Evolutionary conservation across 2,797 vertebrate genomes (phyloP).

Genomic region (Paedocypris micromegethes): DNA sequence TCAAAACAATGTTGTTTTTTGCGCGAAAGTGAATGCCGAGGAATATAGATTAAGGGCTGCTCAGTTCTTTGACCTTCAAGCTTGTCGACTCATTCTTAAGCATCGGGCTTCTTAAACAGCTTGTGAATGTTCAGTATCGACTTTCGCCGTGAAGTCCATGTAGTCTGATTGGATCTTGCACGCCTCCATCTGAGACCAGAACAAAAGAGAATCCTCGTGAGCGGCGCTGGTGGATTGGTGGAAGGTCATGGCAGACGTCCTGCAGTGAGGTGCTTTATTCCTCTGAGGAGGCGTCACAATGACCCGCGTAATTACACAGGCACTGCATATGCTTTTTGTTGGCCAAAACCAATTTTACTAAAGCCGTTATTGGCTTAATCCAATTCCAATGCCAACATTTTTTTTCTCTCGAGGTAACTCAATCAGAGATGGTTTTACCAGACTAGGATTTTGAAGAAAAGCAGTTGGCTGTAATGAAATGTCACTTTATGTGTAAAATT

Average conservation of each 20-base stretch:
- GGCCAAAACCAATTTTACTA: too few species aligned
- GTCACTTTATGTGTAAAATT: too few species aligned
- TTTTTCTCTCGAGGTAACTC: too few species aligned
- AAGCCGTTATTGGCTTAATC: too few species aligned
- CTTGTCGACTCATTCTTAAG: conserved; percentile 35
- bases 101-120: conserved; percentile 40
- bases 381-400: too few species aligned
- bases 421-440: too few species aligned
- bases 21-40: conserved; percentile 16
- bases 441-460: too few species aligned
- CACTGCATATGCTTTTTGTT: too few species aligned
- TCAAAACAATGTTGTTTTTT: conserved; percentile 25
- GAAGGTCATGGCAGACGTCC: conserved; percentile 34
- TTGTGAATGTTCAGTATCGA: conserved; percentile 40
- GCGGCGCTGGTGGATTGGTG: conserved; percentile 28
- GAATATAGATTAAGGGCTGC: conserved; percentile 33
- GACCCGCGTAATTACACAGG: background rate
- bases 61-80: conserved; percentile 39
- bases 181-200: conserved; percentile 27
- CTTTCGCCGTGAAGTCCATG: conserved; percentile 25
- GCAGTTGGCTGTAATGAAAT: too few species aligned
- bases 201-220: conserved; percentile 35
- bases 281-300: conserved; percentile 3
- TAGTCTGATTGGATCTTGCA: conserved; percentile 28
- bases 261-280: conserved; percentile 2